Conservation (phyloP, 2,888 invertebrate species). For the Escarpia spicata region DNA sequence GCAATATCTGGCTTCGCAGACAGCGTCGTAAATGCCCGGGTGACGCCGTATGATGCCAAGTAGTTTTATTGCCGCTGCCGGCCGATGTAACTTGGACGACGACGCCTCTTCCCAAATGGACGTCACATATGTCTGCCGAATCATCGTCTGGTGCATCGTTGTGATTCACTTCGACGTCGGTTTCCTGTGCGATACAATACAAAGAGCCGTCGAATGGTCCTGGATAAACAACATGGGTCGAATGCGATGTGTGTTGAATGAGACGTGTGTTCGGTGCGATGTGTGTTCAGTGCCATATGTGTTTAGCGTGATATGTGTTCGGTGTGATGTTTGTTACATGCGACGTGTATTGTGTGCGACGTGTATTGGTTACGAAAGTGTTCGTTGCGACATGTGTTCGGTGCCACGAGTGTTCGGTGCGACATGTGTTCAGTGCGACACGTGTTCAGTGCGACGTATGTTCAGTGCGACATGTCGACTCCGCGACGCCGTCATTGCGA, state of each 20-base stretch:
- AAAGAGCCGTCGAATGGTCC: not conserved
- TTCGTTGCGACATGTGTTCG: no score
- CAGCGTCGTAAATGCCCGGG: not conserved
- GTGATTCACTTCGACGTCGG: not conserved
- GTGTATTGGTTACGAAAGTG: no score
- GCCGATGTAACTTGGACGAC: not conserved
- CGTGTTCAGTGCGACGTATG: no score
- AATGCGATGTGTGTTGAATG: not conserved
- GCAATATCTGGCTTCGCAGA: not conserved
- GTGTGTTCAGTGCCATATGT: no score
- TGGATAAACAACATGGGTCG: not conserved
- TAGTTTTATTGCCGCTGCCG: not conserved
- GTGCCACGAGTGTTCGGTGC: no score
- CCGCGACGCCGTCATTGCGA: not conserved
- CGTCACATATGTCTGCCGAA: not conserved
- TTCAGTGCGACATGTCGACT: not conserved
- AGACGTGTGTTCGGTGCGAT: not conserved
- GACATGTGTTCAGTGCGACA: no score
- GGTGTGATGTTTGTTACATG: no score
- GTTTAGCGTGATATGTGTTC: no score
- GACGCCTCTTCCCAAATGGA: not conserved
- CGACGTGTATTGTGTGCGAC: no score
- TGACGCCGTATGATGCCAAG: not conserved
- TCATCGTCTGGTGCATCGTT: not conserved
- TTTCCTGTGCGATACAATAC: not conserved